These are phyloP conservation scores for Chrysomela aeneicollis DNA, from an alignment of 2,888 invertebrate species.

Conservation along the genomic window DNA sequence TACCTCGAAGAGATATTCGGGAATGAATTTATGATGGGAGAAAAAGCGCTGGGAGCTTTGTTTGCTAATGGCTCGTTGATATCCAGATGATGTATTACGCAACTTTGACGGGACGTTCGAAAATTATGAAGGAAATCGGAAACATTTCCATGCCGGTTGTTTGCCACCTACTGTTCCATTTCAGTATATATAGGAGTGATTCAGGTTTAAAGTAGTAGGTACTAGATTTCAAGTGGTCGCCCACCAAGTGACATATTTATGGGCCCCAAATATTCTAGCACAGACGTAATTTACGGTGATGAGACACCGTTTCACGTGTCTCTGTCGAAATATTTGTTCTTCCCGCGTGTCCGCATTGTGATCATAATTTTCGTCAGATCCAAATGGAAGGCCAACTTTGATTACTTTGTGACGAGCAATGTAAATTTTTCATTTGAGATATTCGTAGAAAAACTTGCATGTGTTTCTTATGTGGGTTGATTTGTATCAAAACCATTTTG, in stretches of 20 bases:
- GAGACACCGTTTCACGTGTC: background rate
- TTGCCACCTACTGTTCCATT: constrained; percentile 1
- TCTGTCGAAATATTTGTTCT: background rate
- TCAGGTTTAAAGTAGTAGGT: background rate
- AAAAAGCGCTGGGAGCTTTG: constrained; percentile 29
- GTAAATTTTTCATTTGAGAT: too few relatives aligned
- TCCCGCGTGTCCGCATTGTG: background rate
- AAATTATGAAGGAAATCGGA: background rate
- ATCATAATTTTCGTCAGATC: background rate
- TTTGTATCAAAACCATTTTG: too few relatives aligned
- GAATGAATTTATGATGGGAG: constrained; percentile 32
- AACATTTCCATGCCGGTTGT: background rate
- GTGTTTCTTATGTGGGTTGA: too few relatives aligned
- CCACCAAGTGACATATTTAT: background rate
- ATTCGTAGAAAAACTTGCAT: too few relatives aligned
- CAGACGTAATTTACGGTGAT: background rate
- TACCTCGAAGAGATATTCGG: constrained; percentile 27
- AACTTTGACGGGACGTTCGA: background rate
- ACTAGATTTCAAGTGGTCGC: background rate
- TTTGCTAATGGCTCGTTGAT: constrained; percentile 27
- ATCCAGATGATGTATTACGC: background rate
- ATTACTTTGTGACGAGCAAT: too few relatives aligned
- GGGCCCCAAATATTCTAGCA: background rate
- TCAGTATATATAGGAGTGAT: background rate
- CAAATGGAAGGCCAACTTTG: background rate